Conservation (phyloP, 2,797 vertebrate species). For the Clarias platycephalus region DNA sequence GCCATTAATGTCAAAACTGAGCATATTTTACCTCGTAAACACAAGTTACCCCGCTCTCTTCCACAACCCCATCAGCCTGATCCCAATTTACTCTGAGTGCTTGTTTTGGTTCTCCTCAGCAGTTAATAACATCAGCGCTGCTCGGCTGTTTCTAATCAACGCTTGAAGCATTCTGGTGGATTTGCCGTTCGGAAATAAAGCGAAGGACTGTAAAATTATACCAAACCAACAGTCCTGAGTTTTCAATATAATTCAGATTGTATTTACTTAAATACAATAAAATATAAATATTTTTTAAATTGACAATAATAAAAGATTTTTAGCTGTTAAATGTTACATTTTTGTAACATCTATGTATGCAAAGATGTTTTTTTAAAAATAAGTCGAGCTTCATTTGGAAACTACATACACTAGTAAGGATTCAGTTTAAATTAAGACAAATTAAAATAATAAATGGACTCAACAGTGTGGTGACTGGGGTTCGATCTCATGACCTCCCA, state of each 20-base stretch:
- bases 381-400: not conserved
- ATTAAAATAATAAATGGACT: not conserved
- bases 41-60: conserved; percentile 23
- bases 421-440: not conserved
- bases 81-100: conserved; percentile 36
- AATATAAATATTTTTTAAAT: not conserved
- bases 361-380: not conserved
- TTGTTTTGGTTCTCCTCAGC: conserved; percentile 26
- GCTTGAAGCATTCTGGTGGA: not conserved
- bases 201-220: not conserved
- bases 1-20: not conserved
- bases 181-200: not conserved
- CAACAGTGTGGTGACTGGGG: too few relatives aligned
- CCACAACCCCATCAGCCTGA: conserved; percentile 45
- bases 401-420: not conserved
- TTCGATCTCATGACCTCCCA: too few relatives aligned
- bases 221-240: not conserved
- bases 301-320: not conserved
- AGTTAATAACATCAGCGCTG: conserved; percentile 18
- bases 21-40: conserved; percentile 29
- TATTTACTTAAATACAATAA: not conserved
- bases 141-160: conserved; percentile 21
- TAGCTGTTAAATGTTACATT: not conserved
- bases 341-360: not conserved
- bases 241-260: not conserved